Evolutionary conservation across 2,113 vertebrate genomes (phyloP).

Genomic region (human (Homo sapiens)): DNA sequence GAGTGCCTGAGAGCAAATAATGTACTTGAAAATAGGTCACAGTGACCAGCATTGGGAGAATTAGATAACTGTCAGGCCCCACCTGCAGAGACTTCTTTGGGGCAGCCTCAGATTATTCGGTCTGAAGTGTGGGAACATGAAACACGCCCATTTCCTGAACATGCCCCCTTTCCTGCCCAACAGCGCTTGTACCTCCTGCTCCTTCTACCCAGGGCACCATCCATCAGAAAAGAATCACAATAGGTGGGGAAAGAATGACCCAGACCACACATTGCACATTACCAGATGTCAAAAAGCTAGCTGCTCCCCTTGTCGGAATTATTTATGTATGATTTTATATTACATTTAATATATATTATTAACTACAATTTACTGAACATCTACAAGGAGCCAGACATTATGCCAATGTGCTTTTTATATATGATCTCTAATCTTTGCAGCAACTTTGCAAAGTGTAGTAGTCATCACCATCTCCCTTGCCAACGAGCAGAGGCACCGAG

Average conservation of each 20-base stretch:
- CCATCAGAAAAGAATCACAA: neutral
- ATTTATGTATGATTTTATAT: neutral
- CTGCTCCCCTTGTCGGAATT: neutral
- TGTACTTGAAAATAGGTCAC: constrained; percentile 50
- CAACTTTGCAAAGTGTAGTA: neutral
- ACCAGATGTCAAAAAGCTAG: neutral
- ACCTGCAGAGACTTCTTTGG: neutral
- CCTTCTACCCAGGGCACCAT: neutral
- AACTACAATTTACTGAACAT: neutral
- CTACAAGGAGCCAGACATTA: neutral
- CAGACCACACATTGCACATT: neutral
- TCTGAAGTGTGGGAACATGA: neutral
- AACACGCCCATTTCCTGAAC: neutral
- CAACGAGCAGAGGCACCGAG: neutral
- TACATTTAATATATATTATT: neutral
- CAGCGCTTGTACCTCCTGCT: neutral
- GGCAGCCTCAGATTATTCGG: neutral
- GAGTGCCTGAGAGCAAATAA: neutral
- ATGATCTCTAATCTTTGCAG: neutral
- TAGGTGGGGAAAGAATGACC: neutral
- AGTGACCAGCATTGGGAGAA: neutral
- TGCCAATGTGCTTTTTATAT: neutral
- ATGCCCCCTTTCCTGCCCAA: neutral
- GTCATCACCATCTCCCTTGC: neutral
- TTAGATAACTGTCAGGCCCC: neutral